phyloP scores from a whole-genome alignment of 2,888 invertebrate species.

The Neocrepidodera transversa region DNA sequence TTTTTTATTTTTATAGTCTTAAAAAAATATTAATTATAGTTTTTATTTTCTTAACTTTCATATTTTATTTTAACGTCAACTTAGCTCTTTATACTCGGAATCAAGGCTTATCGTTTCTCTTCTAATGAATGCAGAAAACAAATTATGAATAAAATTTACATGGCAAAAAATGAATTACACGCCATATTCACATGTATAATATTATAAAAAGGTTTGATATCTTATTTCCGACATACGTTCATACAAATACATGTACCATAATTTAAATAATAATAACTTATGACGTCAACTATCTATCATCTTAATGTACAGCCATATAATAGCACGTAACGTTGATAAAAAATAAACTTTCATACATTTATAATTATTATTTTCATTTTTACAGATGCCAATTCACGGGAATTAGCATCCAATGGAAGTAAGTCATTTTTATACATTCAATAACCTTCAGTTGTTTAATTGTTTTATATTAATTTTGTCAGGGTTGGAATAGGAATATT shows the following conservation, averaged over 20 bases:
- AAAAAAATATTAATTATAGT: not conserved
- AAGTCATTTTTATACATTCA: slow-evolving; percentile 48
- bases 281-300: slow-evolving; percentile 19
- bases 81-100: not conserved
- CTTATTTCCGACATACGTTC: slow-evolving; percentile 22
- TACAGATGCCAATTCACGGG: slow-evolving; percentile 54
- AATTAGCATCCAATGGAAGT: slow-evolving; percentile 53
- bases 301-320: slow-evolving; percentile 19
- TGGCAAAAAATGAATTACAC: slow-evolving; percentile 22
- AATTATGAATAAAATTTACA: slow-evolving; percentile 17
- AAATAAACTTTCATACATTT: slow-evolving; percentile 30
- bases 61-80: not conserved
- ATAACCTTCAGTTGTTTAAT: slow-evolving; percentile 41
- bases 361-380: slow-evolving; percentile 50
- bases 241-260: slow-evolving; percentile 9
- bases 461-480: slow-evolving; percentile 38
- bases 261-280: slow-evolving; percentile 26
- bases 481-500: not conserved
- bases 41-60: not conserved
- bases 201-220: slow-evolving; percentile 20
- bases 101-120: slow-evolving; percentile 9
- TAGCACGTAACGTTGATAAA: slow-evolving; percentile 24
- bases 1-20: too few species aligned
- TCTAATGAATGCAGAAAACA: not conserved
- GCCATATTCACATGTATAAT: slow-evolving; percentile 22